Evolutionary conservation across 1,140 invertebrate genomes (phyloP).

Genomic region (Bombus confusus): DNA sequence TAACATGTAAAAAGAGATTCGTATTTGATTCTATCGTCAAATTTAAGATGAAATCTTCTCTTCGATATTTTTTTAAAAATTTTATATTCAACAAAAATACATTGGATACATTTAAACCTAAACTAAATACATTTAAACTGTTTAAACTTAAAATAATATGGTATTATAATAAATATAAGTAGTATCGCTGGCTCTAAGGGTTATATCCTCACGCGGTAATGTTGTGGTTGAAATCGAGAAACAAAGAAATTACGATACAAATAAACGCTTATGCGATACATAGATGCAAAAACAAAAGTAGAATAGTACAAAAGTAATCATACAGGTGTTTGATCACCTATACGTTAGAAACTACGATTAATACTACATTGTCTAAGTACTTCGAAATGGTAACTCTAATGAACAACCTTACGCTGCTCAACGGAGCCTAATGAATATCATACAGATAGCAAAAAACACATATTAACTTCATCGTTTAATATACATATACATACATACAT

Average conservation of each 20-base stretch:
- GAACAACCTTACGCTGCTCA: constrained; percentile 48
- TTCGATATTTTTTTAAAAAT: constrained; percentile 53
- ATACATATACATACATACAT: not conserved
- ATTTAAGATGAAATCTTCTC: not conserved
- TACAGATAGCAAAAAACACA: constrained; percentile 38
- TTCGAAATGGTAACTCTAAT: constrained; percentile 60
- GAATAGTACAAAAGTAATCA: constrained; percentile 44
- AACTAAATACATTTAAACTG: constrained; percentile 35
- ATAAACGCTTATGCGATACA: constrained; percentile 23
- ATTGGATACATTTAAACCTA: constrained; percentile 30
- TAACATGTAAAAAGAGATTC: not conserved
- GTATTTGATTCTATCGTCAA: not conserved
- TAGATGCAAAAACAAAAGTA: constrained; percentile 18
- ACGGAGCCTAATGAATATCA: constrained; percentile 39
- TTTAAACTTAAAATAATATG: constrained; percentile 39
- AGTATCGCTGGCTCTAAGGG: constrained; percentile 26
- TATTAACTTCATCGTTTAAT: constrained; percentile 20
- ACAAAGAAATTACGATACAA: constrained; percentile 86
- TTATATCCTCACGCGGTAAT: constrained; percentile 17
- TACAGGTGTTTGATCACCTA: not conserved
- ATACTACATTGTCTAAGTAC: constrained; percentile 63
- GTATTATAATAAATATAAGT: constrained; percentile 56
- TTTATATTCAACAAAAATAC: constrained; percentile 65
- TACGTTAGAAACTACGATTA: constrained; percentile 53
- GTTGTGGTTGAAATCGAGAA: constrained; percentile 7